Evolutionary conservation across 2,797 vertebrate species (phyloP).

Genomic region (Sebastolobus alascanus): DNA sequence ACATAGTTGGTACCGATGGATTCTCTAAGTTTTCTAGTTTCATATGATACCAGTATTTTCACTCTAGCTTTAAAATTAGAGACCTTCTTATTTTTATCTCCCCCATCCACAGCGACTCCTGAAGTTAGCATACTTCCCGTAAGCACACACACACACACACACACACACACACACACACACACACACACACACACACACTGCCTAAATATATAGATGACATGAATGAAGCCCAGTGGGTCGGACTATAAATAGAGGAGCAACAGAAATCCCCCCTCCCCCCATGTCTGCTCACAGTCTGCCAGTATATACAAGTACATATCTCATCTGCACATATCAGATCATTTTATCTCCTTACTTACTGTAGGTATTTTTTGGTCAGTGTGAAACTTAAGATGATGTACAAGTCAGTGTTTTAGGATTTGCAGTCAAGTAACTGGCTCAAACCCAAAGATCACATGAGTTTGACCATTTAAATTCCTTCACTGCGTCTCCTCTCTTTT

Average conservation of each 20-base stretch:
- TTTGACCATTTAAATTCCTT: neutral
- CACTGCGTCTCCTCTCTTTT: neutral
- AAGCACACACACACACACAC: slow-evolving; percentile 1
- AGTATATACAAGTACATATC: neutral
- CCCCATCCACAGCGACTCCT: neutral
- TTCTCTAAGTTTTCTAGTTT: too few species aligned
- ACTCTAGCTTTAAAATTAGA: too few species aligned
- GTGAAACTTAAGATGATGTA: neutral
- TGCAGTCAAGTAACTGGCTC: neutral
- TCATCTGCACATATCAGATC: neutral
- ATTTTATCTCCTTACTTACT: neutral
- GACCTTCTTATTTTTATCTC: too few species aligned
- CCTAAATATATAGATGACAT: slow-evolving; percentile 40
- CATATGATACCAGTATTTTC: too few species aligned
- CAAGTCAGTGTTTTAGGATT: too few species aligned
- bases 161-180: neutral
- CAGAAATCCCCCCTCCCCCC: slow-evolving; percentile 27
- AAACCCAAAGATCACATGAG: neutral
- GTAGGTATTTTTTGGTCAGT: too few species aligned
- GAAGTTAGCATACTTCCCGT: slow-evolving; percentile 1
- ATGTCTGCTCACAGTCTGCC: neutral
- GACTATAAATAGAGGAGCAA: slow-evolving; percentile 57
- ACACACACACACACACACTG: neutral
- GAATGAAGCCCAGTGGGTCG: slow-evolving; percentile 41
- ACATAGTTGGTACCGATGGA: too few species aligned